Conservation (phyloP, 2,888 invertebrate genomes). For the Zygogramma bicolorata region DNA sequence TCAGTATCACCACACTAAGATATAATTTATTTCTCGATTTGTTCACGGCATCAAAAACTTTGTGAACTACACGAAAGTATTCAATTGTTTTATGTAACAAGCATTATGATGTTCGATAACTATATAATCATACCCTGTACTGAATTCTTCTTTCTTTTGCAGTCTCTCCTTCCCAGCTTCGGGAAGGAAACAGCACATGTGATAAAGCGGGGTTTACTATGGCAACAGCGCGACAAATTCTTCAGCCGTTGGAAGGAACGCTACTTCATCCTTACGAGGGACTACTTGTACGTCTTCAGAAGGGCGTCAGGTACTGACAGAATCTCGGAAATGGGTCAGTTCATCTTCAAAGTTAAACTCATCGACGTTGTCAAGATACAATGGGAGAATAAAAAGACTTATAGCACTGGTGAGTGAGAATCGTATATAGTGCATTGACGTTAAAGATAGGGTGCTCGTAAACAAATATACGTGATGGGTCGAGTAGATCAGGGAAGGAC, state of each 20-base stretch:
- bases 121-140: no score
- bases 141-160: no score
- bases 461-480: no score
- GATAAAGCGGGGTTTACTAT: slow-evolving; percentile 74
- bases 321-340: slow-evolving; percentile 76
- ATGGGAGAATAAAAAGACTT: slow-evolving; percentile 76
- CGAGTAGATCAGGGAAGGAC: no score
- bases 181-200: slow-evolving; percentile 69
- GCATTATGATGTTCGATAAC: no score
- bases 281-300: slow-evolving; percentile 76
- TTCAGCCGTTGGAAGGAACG: slow-evolving; percentile 78
- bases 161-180: slow-evolving; percentile 63
- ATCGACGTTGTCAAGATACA: slow-evolving; percentile 75
- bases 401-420: slow-evolving; percentile 62
- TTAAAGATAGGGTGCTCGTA: no score
- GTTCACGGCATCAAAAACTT: no score
- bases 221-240: slow-evolving; percentile 75
- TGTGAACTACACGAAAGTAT: no score
- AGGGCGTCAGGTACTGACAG: slow-evolving; percentile 71
- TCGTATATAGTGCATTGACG: not conserved
- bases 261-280: slow-evolving; percentile 75
- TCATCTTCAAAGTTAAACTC: slow-evolving; percentile 71
- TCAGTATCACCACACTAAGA: no score
- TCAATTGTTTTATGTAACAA: no score
- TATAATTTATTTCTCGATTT: no score